phyloP scores from a whole-genome alignment of 1,140 invertebrate genomes.

The Calephelis nemesis region DNA sequence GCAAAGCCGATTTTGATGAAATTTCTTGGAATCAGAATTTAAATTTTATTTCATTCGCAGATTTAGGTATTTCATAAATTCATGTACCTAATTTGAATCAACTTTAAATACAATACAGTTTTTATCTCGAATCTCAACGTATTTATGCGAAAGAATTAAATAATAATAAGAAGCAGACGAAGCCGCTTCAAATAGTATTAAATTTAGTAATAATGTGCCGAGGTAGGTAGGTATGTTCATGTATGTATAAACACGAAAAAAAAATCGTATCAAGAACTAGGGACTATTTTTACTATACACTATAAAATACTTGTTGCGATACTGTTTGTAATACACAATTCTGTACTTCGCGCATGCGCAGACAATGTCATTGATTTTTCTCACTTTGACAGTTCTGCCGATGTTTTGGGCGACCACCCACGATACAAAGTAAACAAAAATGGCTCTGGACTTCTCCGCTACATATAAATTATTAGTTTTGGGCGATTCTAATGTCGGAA shows the following conservation, averaged over 20 bases:
- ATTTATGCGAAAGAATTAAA: too few species aligned
- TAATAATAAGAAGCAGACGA: too few species aligned
- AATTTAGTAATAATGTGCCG: too few species aligned
- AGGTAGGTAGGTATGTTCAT: too few species aligned
- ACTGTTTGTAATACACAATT: neutral
- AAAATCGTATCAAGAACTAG: neutral
- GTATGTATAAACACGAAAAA: neutral
- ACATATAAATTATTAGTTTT: conserved; percentile 93
- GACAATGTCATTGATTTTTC: conserved; percentile 71
- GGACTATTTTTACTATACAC: neutral
- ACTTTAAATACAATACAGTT: too few species aligned
- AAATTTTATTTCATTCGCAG: too few species aligned
- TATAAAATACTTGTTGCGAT: conserved; percentile 12
- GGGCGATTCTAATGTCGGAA: conserved; percentile 94
- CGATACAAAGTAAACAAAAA: conserved; percentile 72
- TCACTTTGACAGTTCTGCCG: conserved; percentile 71
- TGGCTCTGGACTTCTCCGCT: conserved; percentile 90
- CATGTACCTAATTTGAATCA: too few species aligned
- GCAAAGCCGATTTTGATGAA: too few species aligned
- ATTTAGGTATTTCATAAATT: too few species aligned
- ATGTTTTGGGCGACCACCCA: conserved; percentile 68
- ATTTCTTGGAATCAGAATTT: too few species aligned
- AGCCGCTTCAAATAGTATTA: too few species aligned
- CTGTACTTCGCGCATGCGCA: conserved; percentile 58
- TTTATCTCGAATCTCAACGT: too few species aligned